These are phyloP conservation scores for Lasioglossum figueresi DNA, from an alignment of 2,888 invertebrate species.

Conservation along the genomic window DNA sequence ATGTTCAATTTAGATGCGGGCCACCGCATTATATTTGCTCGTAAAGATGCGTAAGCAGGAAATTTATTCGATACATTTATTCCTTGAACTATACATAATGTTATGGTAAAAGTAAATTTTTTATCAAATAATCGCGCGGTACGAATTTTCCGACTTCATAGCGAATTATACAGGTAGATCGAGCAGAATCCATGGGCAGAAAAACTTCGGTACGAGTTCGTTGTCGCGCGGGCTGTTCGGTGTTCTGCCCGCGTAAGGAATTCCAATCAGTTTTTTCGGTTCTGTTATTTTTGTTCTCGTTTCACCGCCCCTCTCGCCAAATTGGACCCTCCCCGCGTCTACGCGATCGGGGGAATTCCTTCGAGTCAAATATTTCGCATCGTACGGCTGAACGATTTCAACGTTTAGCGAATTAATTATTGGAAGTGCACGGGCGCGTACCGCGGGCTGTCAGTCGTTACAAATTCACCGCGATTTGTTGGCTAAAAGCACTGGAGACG, in stretches of 20 bases:
- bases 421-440: slow-evolving; percentile 33
- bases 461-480: slow-evolving; percentile 59
- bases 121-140: background rate
- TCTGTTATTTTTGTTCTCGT: background rate
- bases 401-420: slow-evolving; percentile 61
- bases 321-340: background rate
- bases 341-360: background rate
- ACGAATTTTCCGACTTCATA: background rate
- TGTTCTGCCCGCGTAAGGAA: slow-evolving; percentile 25
- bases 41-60: too few species aligned
- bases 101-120: too few species aligned
- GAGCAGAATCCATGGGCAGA: background rate
- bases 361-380: slow-evolving; percentile 41
- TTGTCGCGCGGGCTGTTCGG: slow-evolving; percentile 29
- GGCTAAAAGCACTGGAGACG: slow-evolving; percentile 55
- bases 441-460: slow-evolving; percentile 48
- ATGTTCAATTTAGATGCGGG: background rate
- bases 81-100: too few species aligned
- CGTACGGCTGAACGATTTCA: slow-evolving; percentile 40
- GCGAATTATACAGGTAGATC: background rate
- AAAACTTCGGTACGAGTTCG: background rate
- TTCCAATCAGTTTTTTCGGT: slow-evolving; percentile 25
- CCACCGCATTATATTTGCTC: background rate
- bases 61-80: too few species aligned
- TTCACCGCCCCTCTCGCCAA: background rate